phyloP scores from a whole-genome alignment of 2,888 invertebrate species.

The Rhorus exstirpatorius region DNA sequence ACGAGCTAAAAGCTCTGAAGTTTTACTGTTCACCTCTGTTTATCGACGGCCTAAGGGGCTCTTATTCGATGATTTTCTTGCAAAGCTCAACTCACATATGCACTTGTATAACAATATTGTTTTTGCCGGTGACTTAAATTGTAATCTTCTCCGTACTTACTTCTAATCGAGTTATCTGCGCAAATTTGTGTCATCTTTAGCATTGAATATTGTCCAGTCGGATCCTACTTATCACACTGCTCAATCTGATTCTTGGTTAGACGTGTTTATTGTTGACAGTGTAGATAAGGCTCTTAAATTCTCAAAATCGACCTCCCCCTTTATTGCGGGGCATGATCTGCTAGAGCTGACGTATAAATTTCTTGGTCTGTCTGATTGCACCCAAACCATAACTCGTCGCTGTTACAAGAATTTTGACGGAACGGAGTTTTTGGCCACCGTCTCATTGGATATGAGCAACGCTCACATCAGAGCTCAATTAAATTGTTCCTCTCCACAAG shows the following conservation, averaged over 20 bases:
- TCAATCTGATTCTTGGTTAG: slow-evolving; percentile 15
- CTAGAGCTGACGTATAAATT: not conserved
- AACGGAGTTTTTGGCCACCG: not conserved
- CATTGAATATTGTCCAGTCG: not conserved
- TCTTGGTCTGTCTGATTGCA: too few relatives aligned
- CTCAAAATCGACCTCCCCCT: not conserved
- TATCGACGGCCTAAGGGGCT: slow-evolving; percentile 11
- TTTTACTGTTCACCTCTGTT: not conserved
- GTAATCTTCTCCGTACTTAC: not conserved
- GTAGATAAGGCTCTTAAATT: not conserved
- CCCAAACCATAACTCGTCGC: not conserved
- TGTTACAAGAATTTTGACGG: not conserved
- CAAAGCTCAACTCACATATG: too few relatives aligned
- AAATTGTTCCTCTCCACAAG: too few relatives aligned
- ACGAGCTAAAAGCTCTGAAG: not conserved
- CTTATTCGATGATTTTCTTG: not conserved
- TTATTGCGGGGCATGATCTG: not conserved
- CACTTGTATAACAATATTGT: slow-evolving; percentile 4
- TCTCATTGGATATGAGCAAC: too few relatives aligned
- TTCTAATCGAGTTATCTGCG: not conserved
- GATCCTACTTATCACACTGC: slow-evolving; percentile 14
- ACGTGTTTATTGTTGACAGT: not conserved
- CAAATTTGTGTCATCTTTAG: not conserved
- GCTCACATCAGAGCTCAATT: too few relatives aligned
- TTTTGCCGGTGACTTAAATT: slow-evolving; percentile 6